Evolutionary conservation across 2,113 vertebrate species (phyloP).

Genomic region (Amphilophus citrinellus): DNA sequence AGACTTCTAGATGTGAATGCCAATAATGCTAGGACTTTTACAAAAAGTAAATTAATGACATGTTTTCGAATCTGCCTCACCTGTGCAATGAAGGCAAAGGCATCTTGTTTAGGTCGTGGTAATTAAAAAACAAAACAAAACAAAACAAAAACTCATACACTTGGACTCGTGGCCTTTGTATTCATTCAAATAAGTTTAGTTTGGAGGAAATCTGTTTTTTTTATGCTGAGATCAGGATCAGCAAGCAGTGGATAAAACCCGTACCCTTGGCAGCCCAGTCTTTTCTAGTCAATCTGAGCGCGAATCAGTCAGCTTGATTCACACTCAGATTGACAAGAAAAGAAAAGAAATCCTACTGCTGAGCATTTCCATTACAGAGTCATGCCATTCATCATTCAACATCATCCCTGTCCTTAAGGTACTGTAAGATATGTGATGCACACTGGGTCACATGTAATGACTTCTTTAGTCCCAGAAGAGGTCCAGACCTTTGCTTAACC

Average conservation of each 20-base stretch:
- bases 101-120: background rate
- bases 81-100: background rate
- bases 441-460: conserved; percentile 39
- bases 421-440: conserved; percentile 27
- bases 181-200: background rate
- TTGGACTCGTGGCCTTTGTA: background rate
- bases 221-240: background rate
- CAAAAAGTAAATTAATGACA: background rate
- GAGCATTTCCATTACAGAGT: background rate
- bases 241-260: background rate
- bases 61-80: background rate
- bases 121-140: background rate
- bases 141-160: background rate
- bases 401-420: conserved; percentile 14
- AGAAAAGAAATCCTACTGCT: background rate
- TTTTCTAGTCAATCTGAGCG: too few species aligned
- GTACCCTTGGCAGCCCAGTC: background rate
- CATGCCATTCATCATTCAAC: conserved; percentile 10
- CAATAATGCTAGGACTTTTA: background rate
- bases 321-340: background rate
- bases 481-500: conserved; percentile 36
- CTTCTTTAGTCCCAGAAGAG: conserved; percentile 38
- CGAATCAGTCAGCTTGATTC: background rate
- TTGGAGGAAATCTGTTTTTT: background rate
- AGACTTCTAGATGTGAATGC: background rate